Evolutionary conservation across 2,113 vertebrate genomes (phyloP), one percentile per base, ranked within the genome.

Genomic region (Alethe diademata): DNA sequence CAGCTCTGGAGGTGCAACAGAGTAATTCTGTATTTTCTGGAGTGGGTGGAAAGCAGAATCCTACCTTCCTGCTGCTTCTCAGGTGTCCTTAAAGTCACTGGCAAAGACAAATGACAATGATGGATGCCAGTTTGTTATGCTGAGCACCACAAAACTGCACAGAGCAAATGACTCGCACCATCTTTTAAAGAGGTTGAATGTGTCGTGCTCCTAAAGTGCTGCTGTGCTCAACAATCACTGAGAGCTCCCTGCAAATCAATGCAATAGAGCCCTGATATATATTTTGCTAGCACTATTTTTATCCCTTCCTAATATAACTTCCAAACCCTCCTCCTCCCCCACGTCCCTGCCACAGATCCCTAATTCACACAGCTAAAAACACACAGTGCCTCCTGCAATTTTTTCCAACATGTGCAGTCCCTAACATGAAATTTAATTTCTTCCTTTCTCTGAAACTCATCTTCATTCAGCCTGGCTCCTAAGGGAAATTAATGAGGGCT

Each of bases 401-500:
- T 45, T 35, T 78, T 61, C 91, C 66, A 87, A 61, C 76, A 85
- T 83, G 84, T 66, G 70, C 96, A 76, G 78, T 36, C 70, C 73
- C 87, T 87, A 78, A 83, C 70, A 54, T 83, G 16, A 81, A 91
- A 94, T 88, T 86, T 91, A 58, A 69, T 86, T 95, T 88, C 87
- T 81, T 31, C 76, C 76, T 89, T 78, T 94, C 90, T 95, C 76
- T 86, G 73, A 81, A 74, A 90, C 60, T 86, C 86, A 96, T 92
- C 86, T 64, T 83, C 64, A 87, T 95, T 94, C 90, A 93, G 75
- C 69, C 56, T 86, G 71, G 47, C 78, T 96, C 95, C 90, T 84
- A n/a, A 48, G 91, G 93, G 96, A 95, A 93, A 96, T 96, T 90
- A 95, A 93, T 72, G 73, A 96, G 50, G 4, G 60, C 61, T 88